phyloP scores from a whole-genome alignment of 2,113 vertebrate genomes.

The Sisor rabdophorus region DNA sequence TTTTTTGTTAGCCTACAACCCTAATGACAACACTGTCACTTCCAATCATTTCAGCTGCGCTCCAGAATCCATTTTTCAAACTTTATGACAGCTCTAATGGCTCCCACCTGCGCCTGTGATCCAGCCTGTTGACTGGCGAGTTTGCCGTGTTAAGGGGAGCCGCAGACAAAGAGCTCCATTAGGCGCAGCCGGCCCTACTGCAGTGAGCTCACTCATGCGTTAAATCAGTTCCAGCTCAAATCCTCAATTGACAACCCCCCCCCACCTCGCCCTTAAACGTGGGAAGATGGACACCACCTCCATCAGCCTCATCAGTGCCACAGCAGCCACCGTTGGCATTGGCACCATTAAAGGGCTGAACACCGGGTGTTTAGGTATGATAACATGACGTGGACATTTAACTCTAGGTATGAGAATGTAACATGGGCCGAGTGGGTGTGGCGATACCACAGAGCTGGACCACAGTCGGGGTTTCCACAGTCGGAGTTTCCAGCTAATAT shows the following conservation, averaged over 20 bases:
- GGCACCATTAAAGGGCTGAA: neutral
- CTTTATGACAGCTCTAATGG: slow-evolving; percentile 98
- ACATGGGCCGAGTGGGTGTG: neutral
- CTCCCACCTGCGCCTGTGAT: slow-evolving; percentile 87
- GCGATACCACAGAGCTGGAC: neutral
- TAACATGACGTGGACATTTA: neutral
- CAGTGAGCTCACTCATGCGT: slow-evolving; percentile 88
- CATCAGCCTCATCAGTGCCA: slow-evolving; percentile 16
- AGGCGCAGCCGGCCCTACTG: slow-evolving; percentile 82
- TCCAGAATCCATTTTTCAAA: slow-evolving; percentile 97
- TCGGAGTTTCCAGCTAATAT: neutral
- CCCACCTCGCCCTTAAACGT: slow-evolving; percentile 47
- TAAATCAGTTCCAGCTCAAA: slow-evolving; percentile 96
- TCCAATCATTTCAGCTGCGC: slow-evolving; percentile 85
- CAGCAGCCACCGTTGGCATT: slow-evolving; percentile 1
- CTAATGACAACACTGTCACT: slow-evolving; percentile 97
- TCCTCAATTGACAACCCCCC: slow-evolving; percentile 51
- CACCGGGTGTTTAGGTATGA: slow-evolving; percentile 9
- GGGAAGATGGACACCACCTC: slow-evolving; percentile 8
- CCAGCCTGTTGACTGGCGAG: slow-evolving; percentile 82
- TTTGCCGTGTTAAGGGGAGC: slow-evolving; percentile 83
- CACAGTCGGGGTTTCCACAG: neutral
- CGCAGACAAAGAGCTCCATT: slow-evolving; percentile 89
- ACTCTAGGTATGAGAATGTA: neutral
- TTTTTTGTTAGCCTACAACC: slow-evolving; percentile 72